Evolutionary conservation across 2,888 invertebrate genomes (phyloP), one percentile per base, ranked within the genome.

Genomic region (Heliconius charithonia): DNA sequence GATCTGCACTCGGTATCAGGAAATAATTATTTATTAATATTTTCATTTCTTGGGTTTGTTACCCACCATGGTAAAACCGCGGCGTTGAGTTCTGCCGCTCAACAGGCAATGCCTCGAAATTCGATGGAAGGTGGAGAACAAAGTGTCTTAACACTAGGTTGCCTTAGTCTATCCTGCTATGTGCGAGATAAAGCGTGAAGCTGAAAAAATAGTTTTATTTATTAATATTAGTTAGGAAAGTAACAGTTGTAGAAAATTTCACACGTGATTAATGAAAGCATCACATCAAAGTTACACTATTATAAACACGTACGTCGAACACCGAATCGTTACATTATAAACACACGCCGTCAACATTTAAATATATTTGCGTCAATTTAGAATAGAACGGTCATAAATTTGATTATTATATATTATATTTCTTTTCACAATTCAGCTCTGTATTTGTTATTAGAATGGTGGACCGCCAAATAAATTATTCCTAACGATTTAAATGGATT

Each of bases 341-440:
- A 90, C 89, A 90, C 88, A 88, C 92, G 93, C 89, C 88, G 92
- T 93, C 92, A 87, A 87, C 89, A 91, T 92, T 92, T 93, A 90
- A 93, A 93, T 93, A 93, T 87, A 93, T 93, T 93, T 92, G 87
- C 88, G 93, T 94, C 93, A 91, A 89, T 89, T 88, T 91, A 91
- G 88, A 89, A 89, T 87, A 87, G 85, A 82, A 87, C 86, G 87
- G 86, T 87, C 85, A 92, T 94, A 92, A 93, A 94, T 94, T 89
- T 89, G 89, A 88, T 90, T 89, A 91, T 89, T 51, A 51, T 51
- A 51, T 51, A 51, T 19, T 51, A 59, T 59, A 59, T 85, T 89
- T 90, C 82, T 82, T 62, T 79, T 80, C 82, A 78, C 81, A 13
- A 80, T 79, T 90, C 88, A 86, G 85, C 87, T 88, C 89, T 89